Base-by-base conservation (phyloP, 2,113 vertebrate species). In the Talpa occidentalis region DNA sequence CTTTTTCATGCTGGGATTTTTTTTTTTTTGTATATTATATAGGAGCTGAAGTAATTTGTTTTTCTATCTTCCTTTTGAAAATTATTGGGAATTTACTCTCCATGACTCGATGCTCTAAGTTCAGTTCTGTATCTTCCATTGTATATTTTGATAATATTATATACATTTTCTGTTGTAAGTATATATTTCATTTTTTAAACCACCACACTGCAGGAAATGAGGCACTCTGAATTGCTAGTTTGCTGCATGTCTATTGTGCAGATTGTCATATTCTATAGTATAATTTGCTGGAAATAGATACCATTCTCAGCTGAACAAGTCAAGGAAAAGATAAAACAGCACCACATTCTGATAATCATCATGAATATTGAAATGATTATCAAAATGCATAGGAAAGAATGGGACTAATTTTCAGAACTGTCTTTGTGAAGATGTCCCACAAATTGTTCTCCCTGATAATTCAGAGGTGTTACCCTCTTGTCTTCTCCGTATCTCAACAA, bases 321-420 rank as follows among this genome's bases (percentile, higher is more conserved):
- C 42, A 73, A 56, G 84, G 21, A 82, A 76, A 35, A 80, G 17
- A 56, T 35, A 14, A 52, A 95, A 72, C 32, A 76, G 5, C 40
- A 9, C 47, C 16, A 67, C 37, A 3, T 81, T 95, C 47, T 78
- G 21, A 44, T 78, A 60, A 66, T 81, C 47, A 47, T n/a, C 35
- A 76, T 92, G 60, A 92, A 94, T 91, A 92, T 42, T 81, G 72
- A 92, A 88, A 91, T 88, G 60, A 93, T 88, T 80, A 60, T 69
- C 44, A 90, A 94, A 82, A 64, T 81, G 5, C 21, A 59, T 74
- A 56, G 88, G 60, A 32, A 80, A 76, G 69, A 87, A 66, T 67
- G n/a, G 73, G 80, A 30, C 17, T 83, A 52, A 56, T 73, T 85
- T 93, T 88, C 21, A 40, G 37, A 88, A 40, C n/a, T 52, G 77